Percentiles rank a stretch among this genome's conserved stretches.
These are phyloP conservation scores for Egretta garzetta DNA, from an alignment of 2,113 vertebrate species.

Conservation along the genomic window DNA sequence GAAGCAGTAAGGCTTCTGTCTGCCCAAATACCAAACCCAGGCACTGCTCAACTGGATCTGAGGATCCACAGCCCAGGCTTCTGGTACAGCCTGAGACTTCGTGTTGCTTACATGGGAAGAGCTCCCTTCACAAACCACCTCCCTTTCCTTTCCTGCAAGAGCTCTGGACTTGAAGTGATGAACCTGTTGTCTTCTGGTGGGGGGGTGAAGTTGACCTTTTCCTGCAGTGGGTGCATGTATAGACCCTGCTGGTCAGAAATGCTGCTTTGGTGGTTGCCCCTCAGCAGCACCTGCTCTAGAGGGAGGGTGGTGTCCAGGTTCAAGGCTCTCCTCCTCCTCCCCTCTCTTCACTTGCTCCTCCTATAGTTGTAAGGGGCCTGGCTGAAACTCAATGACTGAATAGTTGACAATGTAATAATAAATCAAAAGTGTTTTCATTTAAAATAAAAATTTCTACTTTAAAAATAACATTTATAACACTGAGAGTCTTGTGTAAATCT, in stretches of 20 bases:
- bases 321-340: neutral
- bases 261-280: neutral
- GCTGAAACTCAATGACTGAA: neutral
- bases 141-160: neutral
- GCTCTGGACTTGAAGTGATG: neutral
- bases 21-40: neutral
- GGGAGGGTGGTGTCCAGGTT: rapidly evolving
- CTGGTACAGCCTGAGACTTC: neutral
- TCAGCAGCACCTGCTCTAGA: neutral
- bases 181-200: neutral
- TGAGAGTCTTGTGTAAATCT: rapidly evolving
- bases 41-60: neutral
- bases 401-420: neutral
- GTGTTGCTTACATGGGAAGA: rapidly evolving
- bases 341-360: neutral
- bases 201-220: neutral
- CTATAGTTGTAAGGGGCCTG: neutral
- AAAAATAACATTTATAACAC: neutral
- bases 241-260: no score
- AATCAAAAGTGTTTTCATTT: neutral
- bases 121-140: neutral
- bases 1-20: neutral
- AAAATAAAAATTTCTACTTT: neutral
- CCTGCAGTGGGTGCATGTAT: neutral
- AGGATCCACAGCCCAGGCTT: neutral